These are phyloP conservation scores for Mellilla xanthometata DNA, from an alignment of 2,888 invertebrate species.

Conservation along the genomic window DNA sequence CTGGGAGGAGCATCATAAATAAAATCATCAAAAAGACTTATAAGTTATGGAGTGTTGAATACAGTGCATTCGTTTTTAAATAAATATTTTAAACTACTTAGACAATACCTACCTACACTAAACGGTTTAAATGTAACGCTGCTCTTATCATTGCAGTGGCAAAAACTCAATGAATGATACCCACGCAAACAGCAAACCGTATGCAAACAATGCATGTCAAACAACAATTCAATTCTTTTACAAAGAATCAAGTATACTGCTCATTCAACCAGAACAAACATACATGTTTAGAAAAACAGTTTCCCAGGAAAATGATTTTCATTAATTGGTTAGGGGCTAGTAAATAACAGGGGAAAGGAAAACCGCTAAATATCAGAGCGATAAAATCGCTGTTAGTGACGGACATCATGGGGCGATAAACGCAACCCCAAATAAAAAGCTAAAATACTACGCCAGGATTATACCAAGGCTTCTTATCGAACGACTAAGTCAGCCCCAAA, in stretches of 20 bases:
- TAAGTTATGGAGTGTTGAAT: too few relatives aligned
- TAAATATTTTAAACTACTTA: too few relatives aligned
- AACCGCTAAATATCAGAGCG: conserved; percentile 55
- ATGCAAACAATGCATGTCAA: conserved; percentile 22
- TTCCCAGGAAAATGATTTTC: conserved; percentile 31
- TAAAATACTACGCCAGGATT: conserved; percentile 64
- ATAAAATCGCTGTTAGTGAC: conserved; percentile 63
- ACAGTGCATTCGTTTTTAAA: too few relatives aligned
- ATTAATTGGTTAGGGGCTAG: conserved; percentile 44
- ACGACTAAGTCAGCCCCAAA: conserved; percentile 68
- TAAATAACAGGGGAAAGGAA: conserved; percentile 46
- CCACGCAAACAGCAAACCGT: conserved; percentile 8
- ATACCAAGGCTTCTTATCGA: conserved; percentile 70
- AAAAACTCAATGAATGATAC: conserved; percentile 9
- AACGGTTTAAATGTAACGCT: conserved; percentile 8
- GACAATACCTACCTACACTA: conserved; percentile 2
- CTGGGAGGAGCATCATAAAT: too few relatives aligned
- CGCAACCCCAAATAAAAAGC: conserved; percentile 66
- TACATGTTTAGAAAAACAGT: conserved; percentile 11
- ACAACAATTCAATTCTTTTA: conserved; percentile 15
- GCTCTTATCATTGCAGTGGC: conserved; percentile 5
- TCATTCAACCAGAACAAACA: conserved; percentile 21
- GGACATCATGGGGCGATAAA: conserved; percentile 67
- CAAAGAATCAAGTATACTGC: conserved; percentile 17
- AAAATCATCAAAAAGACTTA: too few relatives aligned